Evolutionary conservation across 37 sponge, comb jelly and placozoan species (phyloP).

Genomic region (Theonella swinhoei): DNA sequence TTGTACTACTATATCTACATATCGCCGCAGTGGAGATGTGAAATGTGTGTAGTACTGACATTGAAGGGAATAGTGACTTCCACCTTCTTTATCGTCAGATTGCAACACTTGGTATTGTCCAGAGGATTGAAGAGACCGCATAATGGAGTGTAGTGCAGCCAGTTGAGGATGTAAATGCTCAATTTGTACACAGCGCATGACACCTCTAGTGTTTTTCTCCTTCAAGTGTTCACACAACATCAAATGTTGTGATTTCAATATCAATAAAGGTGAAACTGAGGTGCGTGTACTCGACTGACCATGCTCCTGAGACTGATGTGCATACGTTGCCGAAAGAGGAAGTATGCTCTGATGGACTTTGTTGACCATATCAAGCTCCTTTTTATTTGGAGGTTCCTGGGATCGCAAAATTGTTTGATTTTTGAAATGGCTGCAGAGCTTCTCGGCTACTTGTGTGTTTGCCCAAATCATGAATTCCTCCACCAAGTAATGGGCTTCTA

Average conservation of each 20-base stretch:
- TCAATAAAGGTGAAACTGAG: background rate
- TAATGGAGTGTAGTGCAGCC: constrained; percentile 7
- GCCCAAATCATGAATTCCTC: constrained; percentile 66
- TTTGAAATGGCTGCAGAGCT: background rate
- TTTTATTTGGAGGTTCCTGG: constrained; percentile 30
- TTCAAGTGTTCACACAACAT: background rate
- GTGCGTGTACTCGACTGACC: too few relatives aligned
- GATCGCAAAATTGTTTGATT: constrained; percentile 6
- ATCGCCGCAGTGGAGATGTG: constrained; percentile 51
- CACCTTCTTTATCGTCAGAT: background rate
- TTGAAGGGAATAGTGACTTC: constrained; percentile 8
- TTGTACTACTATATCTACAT: constrained; percentile 38
- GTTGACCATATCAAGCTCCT: background rate
- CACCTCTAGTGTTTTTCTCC: background rate
- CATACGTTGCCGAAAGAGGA: background rate
- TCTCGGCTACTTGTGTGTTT: constrained; percentile 41
- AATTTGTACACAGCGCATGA: background rate
- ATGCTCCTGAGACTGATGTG: too few relatives aligned
- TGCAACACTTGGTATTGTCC: background rate
- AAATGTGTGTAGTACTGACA: constrained; percentile 35
- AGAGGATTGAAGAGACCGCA: background rate
- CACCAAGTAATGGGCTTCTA: constrained; percentile 47
- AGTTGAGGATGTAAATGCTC: constrained; percentile 40
- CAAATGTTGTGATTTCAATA: background rate
- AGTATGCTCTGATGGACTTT: background rate